Conservation (phyloP, 2,797 vertebrate genomes). For the Eurystomus glaucurus region DNA sequence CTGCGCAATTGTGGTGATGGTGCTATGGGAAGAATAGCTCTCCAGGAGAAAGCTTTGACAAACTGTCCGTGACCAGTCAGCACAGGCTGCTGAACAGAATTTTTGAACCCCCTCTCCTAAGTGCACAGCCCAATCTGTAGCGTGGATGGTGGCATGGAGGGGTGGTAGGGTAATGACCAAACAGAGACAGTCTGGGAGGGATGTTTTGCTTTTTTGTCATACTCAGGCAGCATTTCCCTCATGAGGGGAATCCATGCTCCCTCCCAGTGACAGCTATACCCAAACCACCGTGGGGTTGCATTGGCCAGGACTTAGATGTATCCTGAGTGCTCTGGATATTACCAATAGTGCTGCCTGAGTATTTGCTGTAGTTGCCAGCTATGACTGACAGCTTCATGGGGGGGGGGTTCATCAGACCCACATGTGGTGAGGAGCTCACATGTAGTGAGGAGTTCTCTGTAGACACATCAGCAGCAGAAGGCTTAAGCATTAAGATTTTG, state of each 20-base stretch:
- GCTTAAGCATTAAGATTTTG: neutral
- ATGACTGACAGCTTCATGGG: neutral
- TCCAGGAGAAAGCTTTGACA: neutral
- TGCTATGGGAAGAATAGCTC: neutral
- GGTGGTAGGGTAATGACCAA: neutral
- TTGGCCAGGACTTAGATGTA: neutral
- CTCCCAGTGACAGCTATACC: neutral
- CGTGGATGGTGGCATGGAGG: neutral
- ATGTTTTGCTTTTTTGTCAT: neutral
- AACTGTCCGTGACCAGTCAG: neutral
- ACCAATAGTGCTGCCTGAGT: neutral
- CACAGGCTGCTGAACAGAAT: neutral
- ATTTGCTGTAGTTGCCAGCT: neutral
- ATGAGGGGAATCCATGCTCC: neutral
- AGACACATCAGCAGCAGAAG: neutral
- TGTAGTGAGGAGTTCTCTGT: neutral
- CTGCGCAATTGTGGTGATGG: accelerated
- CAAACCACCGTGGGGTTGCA: accelerated
- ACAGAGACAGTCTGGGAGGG: neutral
- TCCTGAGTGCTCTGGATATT: neutral
- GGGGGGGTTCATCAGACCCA: neutral
- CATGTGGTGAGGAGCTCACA: neutral
- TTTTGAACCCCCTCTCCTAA: neutral
- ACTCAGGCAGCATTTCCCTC: accelerated
- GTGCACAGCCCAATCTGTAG: neutral